Conservation (phyloP, 1,140 invertebrate species). For the Drosophila pruinosa region DNA sequence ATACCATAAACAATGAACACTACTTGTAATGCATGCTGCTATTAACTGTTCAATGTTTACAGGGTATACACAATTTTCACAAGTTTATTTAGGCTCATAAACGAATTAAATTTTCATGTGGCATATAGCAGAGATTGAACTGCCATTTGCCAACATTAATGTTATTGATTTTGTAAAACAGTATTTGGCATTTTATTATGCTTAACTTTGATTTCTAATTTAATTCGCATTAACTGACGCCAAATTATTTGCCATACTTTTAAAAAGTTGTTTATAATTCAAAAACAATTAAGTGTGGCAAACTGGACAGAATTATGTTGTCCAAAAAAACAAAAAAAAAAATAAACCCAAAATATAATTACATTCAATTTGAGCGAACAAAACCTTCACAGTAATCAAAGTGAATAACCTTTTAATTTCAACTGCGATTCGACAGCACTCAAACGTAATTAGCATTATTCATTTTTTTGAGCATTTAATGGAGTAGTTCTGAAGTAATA, state of each 20-base stretch:
- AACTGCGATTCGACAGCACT: background rate
- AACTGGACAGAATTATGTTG: too few species aligned
- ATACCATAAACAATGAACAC: background rate
- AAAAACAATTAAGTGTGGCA: too few species aligned
- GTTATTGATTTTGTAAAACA: background rate
- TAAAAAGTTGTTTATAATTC: too few species aligned
- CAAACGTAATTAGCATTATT: conserved; percentile 14
- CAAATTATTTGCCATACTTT: too few species aligned
- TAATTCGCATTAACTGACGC: background rate
- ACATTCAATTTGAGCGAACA: background rate
- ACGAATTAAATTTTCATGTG: background rate
- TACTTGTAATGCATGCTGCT: too few species aligned
- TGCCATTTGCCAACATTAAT: background rate
- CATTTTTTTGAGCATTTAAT: background rate
- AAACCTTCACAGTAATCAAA: background rate
- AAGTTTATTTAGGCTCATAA: background rate
- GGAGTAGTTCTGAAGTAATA: background rate
- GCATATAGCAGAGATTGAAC: background rate
- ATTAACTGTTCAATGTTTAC: background rate
- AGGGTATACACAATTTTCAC: background rate
- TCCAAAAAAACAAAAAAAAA: too few species aligned
- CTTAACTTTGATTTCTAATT: background rate
- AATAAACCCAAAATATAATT: background rate
- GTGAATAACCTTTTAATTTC: conserved; percentile 13
- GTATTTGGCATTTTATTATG: too few species aligned